Evolutionary conservation across 2,888 invertebrate genomes (phyloP).

Genomic region (Norana najaformis): DNA sequence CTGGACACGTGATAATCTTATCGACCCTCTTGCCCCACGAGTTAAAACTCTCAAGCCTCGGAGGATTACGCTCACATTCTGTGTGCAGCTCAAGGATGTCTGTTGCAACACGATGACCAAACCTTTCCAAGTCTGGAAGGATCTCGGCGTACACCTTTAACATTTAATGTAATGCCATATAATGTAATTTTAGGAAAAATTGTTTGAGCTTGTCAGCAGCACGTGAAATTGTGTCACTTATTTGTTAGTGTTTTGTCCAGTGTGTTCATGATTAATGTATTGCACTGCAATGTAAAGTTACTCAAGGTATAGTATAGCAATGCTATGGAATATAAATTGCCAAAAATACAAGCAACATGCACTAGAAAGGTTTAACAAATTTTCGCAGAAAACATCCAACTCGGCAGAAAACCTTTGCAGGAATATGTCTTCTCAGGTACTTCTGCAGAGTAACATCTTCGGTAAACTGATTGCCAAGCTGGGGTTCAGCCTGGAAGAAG

Average conservation of each 20-base stretch:
- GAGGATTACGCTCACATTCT: conserved; percentile 65
- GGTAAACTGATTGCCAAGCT: conserved; percentile 61
- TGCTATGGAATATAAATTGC: no score
- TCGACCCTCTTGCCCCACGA: conserved; percentile 67
- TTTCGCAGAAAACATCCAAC: background rate
- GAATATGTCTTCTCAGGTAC: conserved; percentile 59
- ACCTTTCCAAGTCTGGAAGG: conserved; percentile 61
- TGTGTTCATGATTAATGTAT: background rate
- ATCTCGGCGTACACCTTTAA: conserved; percentile 38
- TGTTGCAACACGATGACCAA: conserved; percentile 65
- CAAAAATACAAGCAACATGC: no score
- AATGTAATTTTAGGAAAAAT: background rate
- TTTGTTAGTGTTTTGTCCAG: background rate
- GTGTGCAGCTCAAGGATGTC: conserved; percentile 64
- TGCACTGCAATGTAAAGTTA: background rate
- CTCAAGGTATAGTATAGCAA: background rate
- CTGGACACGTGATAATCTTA: conserved; percentile 64
- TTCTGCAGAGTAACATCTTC: conserved; percentile 60
- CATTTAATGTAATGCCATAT: background rate
- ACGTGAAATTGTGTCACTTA: background rate
- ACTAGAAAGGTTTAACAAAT: no score
- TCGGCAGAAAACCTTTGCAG: conserved; percentile 53
- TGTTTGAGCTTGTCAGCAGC: background rate
- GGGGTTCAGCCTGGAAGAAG: conserved; percentile 62
- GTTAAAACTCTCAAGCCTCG: conserved; percentile 64